Percentiles rank a stretch among this genome's conserved stretches.
Conservation (phyloP, 2,797 vertebrate species). For the Chlorospingus semifuscus region DNA sequence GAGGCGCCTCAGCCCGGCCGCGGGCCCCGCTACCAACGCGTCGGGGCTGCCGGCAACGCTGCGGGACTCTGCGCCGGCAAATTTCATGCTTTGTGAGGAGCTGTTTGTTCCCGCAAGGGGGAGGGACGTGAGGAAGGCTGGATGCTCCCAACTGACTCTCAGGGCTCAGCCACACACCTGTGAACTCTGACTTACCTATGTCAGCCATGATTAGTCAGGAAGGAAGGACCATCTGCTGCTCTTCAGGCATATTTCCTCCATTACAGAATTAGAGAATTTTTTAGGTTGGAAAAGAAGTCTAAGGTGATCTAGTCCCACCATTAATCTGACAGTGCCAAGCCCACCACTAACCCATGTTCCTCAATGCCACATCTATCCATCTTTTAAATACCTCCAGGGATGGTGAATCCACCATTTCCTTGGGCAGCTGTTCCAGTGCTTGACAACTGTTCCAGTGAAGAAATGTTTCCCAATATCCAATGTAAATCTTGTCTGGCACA, state of each 20-base stretch:
- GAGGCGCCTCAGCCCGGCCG: neutral
- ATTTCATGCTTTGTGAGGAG: fast-evolving
- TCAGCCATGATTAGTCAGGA: neutral
- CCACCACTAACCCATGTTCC: neutral
- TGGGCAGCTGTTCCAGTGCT: neutral
- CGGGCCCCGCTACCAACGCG: fast-evolving
- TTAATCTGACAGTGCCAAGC: neutral
- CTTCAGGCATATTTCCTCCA: conserved; percentile 13
- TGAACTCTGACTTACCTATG: neutral
- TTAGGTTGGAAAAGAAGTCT: neutral
- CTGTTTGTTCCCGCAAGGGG: neutral
- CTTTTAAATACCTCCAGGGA: neutral
- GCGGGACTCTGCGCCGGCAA: fast-evolving
- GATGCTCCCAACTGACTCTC: neutral
- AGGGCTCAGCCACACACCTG: neutral
- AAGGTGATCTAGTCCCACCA: neutral
- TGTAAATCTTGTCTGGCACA: neutral
- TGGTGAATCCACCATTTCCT: neutral
- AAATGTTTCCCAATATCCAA: neutral
- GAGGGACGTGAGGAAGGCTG: neutral
- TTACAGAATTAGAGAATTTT: neutral
- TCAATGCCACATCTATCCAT: fast-evolving
- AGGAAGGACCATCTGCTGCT: neutral
- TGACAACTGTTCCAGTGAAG: neutral
- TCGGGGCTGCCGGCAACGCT: neutral